Evolutionary conservation across 2,797 vertebrate species (phyloP), one percentile per base, ranked within the genome.

Genomic region (Rhynchonycteris naso): DNA sequence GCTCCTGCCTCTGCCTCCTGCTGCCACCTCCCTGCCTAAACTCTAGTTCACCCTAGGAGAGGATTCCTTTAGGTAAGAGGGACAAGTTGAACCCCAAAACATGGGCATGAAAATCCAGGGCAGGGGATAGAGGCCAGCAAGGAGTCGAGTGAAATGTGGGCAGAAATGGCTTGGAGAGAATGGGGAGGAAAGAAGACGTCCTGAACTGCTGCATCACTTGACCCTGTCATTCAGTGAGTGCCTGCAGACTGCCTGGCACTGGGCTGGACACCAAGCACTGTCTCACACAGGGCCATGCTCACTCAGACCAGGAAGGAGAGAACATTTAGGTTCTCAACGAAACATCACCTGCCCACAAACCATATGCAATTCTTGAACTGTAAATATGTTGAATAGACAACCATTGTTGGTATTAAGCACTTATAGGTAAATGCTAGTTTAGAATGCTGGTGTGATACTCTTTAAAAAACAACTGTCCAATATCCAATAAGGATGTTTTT

Each of bases 131-230:
- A 78, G 61, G 28, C 12, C 26, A 78, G 56, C 1, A 10, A 43
- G 56, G 22, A 47, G 8, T 33, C 43, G 35, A 52, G 35, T 11
- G 47, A 61, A 72, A 30, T 5, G 26, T 11, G 28, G n/a, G 26
- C 22, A 59, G 81, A 85, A 72, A n/a, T n/a, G 47, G 38, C 18
- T 5, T 3, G 15, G 52, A 19, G n/a, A 65, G 28, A 50, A 86
- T 1, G 2, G 10, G 30, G n/a, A 72, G 28, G 21, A 30, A 28
- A 47, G 50, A 69, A 19, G 33, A n/a, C 47, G 13, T 28, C 50
- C 7, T 2, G 50, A 16, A 50, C 0, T 18, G 26, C 30, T 9
- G n/a, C 54, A 5, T 54, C 18, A 2, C 1, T 33, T 35, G 3
- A 22, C 18, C 43, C 65, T 38, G 13, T 26, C 38, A 9, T 30